These are phyloP conservation scores for Ormyrus pomaceus DNA, from an alignment of 2,888 invertebrate species.

Conservation along the genomic window DNA sequence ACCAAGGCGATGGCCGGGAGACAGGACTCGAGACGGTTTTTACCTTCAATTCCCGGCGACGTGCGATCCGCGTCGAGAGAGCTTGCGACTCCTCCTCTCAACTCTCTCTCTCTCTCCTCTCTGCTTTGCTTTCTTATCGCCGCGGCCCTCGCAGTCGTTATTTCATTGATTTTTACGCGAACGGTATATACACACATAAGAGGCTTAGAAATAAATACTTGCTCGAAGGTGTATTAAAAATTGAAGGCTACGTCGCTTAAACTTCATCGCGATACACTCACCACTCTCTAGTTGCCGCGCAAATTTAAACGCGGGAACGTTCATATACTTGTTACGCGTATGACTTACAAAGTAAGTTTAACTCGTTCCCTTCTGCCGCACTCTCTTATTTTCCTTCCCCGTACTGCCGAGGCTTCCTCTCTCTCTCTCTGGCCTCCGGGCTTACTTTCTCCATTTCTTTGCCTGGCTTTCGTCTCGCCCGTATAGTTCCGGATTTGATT, in stretches of 20 bases:
- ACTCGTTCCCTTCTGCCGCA: conserved; percentile 44
- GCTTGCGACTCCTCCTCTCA: not conserved
- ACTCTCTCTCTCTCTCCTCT: conserved; percentile 19
- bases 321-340: conserved; percentile 21
- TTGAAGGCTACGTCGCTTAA: not conserved
- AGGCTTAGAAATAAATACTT: too few relatives aligned
- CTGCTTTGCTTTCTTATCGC: not conserved
- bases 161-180: too few relatives aligned
- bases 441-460: conserved; percentile 30
- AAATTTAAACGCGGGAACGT: conserved; percentile 4
- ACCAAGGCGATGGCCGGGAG: conserved; percentile 63
- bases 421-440: not conserved
- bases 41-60: not conserved
- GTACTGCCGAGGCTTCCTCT: not conserved
- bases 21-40: conserved; percentile 41
- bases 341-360: conserved; percentile 44
- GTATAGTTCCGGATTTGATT: conserved; percentile 48
- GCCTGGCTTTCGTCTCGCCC: not conserved
- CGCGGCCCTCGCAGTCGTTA: too few relatives aligned
- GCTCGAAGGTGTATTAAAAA: too few relatives aligned
- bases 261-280: conserved; percentile 13
- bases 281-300: not conserved
- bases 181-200: too few relatives aligned
- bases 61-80: not conserved
- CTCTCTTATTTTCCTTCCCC: conserved; percentile 45